Base-by-base conservation (phyloP, 2,797 vertebrate genomes). In the Enteromius mattozi region DNA sequence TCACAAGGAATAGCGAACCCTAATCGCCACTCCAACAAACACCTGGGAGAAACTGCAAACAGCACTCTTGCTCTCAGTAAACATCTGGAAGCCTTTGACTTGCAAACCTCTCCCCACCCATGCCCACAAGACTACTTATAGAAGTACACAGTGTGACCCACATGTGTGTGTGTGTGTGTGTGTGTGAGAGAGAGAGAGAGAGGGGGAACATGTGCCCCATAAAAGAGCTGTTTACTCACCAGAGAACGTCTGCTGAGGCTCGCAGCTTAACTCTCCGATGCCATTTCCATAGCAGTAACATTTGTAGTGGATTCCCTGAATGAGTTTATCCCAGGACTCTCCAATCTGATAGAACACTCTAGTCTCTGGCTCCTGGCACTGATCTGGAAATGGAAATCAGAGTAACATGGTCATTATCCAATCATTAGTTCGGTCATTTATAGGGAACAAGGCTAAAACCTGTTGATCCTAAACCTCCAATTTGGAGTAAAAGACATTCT, bases 221-320 rank as follows among this genome's bases (percentile, higher is more conserved):
- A 80, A 74, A 81, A 63, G 68, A 79, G 27, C 27, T 70, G 47
- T 4, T 9, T 37, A 86, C 86, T 95, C 90, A 99, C 98, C 97
- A 82, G 94, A 89, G 84, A 95, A 97, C 4, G 96, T 92, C 91
- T 97, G 96, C 90, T 97, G 93, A 70, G 98, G 97, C 16, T 99
- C 97, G 54, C 98, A 99, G 51, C 96, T 97, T 93, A 97, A 96
- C 66, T 99, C 98, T 83, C 98, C 98, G 74, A 99, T 94, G 1
- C 98, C 96, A n/a, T 97, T 97, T 24, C 98, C 98, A n/a, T 97
- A 96, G 92, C 98, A 99, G 12, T 96, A 96, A 90, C 98, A 99
- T 91, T 96, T 97, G 93, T 99, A 99, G 84, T 95, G 93, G 88
- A 98, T 91, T 3, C 96, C 96, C 1, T 97, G 96, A 35, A 97